Conservation (phyloP, 2,888 invertebrate genomes). For the Drosophila longiperda region DNA sequence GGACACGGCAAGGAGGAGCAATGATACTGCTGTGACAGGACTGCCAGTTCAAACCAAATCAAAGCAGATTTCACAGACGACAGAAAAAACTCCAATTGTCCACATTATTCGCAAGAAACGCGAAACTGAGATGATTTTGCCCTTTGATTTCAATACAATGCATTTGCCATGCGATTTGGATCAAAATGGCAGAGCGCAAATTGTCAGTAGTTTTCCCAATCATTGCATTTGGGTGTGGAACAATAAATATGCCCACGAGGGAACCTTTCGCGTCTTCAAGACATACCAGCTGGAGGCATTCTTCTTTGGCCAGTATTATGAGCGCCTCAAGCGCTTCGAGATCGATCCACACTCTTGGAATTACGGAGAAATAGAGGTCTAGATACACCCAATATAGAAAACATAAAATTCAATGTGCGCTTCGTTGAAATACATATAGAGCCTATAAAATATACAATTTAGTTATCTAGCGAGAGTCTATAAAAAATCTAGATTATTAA, state of each 20-base stretch:
- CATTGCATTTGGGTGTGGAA: constrained; percentile 52
- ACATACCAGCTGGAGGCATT: constrained; percentile 56
- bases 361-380: constrained; percentile 8
- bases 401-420: background rate
- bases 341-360: constrained; percentile 86
- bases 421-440: background rate
- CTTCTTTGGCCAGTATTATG: constrained; percentile 52
- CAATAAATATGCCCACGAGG: constrained; percentile 39
- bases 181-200: constrained; percentile 3
- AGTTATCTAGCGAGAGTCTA: background rate
- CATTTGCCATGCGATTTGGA: constrained; percentile 58
- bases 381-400: background rate
- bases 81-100: background rate
- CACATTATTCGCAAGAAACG: constrained; percentile 45
- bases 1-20: background rate
- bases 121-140: constrained; percentile 14
- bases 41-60: constrained; percentile 8
- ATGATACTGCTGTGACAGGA: constrained; percentile 1
- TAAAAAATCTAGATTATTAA: background rate
- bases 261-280: constrained; percentile 45
- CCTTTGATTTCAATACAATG: constrained; percentile 31
- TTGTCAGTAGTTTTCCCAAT: constrained; percentile 28
- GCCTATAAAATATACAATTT: background rate
- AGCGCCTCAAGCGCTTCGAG: constrained; percentile 53
- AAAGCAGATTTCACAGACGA: background rate